Percentiles rank a stretch among this genome's conserved stretches.
Conservation (phyloP, 92 coral and sea anemone species). For the Actinostola sp. region DNA sequence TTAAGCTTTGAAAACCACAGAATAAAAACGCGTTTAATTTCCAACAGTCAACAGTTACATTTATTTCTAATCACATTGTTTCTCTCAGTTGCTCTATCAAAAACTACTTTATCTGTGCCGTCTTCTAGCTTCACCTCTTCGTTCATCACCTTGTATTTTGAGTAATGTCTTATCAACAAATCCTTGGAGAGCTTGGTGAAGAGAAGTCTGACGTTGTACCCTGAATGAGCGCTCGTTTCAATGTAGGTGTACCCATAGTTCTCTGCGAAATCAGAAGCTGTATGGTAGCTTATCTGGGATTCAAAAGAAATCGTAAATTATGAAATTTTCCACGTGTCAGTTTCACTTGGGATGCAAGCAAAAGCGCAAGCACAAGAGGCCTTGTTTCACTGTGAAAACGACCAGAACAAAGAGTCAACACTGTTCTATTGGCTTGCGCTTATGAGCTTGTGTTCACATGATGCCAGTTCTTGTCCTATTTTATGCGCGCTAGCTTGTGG, state of each 20-base stretch:
- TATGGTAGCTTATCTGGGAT: slow-evolving; percentile 71
- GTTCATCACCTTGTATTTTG: slow-evolving; percentile 9
- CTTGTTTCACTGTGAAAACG: too few relatives aligned
- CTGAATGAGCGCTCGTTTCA: slow-evolving; percentile 89
- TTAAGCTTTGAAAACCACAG: too few relatives aligned
- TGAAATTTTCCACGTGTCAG: too few relatives aligned
- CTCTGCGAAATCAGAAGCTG: slow-evolving; percentile 70
- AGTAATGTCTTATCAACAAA: slow-evolving; percentile 38
- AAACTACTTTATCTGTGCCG: slow-evolving; percentile 1
- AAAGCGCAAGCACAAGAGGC: too few relatives aligned
- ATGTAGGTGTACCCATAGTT: slow-evolving; percentile 67
- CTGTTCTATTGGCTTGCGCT: too few relatives aligned
- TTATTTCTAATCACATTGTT: neutral
- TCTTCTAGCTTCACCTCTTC: slow-evolving; percentile 14
- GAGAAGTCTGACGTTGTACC: slow-evolving; percentile 79
- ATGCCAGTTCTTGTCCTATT: too few relatives aligned
- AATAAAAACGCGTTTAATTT: too few relatives aligned
- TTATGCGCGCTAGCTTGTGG: too few relatives aligned
- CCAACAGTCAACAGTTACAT: slow-evolving; percentile 11
- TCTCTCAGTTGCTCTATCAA: slow-evolving; percentile 5
- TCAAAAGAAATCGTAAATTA: neutral
- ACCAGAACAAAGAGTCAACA: too few relatives aligned
- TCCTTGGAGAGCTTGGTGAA: slow-evolving; percentile 77
- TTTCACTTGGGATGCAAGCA: too few relatives aligned
- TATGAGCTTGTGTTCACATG: too few relatives aligned